phyloP scores from a whole-genome alignment of 2,888 invertebrate species.

The Drosophila eohydei region DNA sequence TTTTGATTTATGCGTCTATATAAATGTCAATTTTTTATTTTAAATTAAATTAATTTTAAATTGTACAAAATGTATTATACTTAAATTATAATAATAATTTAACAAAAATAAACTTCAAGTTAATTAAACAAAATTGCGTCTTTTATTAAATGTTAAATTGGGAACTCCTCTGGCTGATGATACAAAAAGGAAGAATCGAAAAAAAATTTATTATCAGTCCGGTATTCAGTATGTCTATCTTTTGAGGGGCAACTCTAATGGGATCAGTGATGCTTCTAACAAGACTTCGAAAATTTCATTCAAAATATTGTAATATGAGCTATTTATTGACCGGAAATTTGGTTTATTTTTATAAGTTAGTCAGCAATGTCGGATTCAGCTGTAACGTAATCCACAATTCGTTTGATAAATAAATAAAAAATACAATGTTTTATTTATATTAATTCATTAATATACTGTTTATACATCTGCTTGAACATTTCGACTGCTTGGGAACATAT shows the following conservation, averaged over 20 bases:
- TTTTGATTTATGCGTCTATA: conserved; percentile 42
- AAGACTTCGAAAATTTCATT: no score
- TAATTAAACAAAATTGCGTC: conserved; percentile 42
- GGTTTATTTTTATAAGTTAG: no score
- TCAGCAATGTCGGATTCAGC: no score
- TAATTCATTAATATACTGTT: background rate
- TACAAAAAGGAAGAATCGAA: background rate
- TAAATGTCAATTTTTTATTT: conserved; percentile 58
- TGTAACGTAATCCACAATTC: no score
- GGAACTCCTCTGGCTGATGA: background rate
- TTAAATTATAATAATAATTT: conserved; percentile 77
- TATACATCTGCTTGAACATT: background rate
- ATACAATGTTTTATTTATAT: no score
- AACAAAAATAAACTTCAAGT: conserved; percentile 74
- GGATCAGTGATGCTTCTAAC: no score
- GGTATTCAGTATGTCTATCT: no score
- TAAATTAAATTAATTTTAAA: conserved; percentile 80
- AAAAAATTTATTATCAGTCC: no score
- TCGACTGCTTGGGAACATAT: background rate
- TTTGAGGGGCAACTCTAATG: no score
- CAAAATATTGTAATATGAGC: no score
- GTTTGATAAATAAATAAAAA: no score
- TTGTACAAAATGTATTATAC: conserved; percentile 85
- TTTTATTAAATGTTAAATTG: background rate
- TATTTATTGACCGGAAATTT: no score